Conservation (phyloP, 2,888 invertebrate genomes). For the Cantharis nigra region DNA sequence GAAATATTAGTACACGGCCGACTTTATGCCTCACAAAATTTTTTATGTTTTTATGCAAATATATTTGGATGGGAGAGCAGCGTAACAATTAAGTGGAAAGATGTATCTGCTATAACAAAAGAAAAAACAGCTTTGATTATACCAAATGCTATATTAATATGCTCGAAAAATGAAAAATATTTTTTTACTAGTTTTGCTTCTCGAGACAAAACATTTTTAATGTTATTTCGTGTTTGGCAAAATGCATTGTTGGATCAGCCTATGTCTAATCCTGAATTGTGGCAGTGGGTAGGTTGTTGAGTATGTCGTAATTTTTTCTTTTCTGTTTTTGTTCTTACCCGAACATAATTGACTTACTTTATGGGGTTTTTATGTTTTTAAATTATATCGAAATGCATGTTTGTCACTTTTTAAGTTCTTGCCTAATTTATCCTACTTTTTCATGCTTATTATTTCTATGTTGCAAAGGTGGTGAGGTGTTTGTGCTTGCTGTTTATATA, state of each 20-base stretch:
- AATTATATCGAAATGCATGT: not conserved
- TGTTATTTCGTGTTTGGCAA: conserved; percentile 96
- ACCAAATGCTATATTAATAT: conserved; percentile 92
- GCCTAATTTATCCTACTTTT: not conserved
- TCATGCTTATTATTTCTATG: not conserved
- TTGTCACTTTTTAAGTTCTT: not conserved
- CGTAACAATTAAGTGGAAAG: conserved; percentile 84
- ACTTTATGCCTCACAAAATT: conserved; percentile 92
- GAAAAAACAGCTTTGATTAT: conserved; percentile 93
- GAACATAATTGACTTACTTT: not conserved
- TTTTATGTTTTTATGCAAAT: conserved; percentile 96
- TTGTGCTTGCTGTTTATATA: not conserved
- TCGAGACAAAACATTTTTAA: conserved; percentile 92
- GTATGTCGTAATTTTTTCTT: not conserved
- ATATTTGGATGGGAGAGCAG: conserved; percentile 96
- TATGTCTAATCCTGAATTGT: conserved; percentile 80
- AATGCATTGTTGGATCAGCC: conserved; percentile 91
- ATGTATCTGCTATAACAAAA: conserved; percentile 91
- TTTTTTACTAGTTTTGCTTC: conserved; percentile 95
- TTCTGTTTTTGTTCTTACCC: not conserved
- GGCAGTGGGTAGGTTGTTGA: conserved; percentile 72
- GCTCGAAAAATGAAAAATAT: conserved; percentile 81
- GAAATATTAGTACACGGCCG: conserved; percentile 96
- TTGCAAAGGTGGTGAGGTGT: not conserved
- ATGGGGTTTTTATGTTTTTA: not conserved